These are phyloP conservation scores for Phalloptychus januarius DNA, from an alignment of 2,797 vertebrate genomes.

Conservation along the genomic window DNA sequence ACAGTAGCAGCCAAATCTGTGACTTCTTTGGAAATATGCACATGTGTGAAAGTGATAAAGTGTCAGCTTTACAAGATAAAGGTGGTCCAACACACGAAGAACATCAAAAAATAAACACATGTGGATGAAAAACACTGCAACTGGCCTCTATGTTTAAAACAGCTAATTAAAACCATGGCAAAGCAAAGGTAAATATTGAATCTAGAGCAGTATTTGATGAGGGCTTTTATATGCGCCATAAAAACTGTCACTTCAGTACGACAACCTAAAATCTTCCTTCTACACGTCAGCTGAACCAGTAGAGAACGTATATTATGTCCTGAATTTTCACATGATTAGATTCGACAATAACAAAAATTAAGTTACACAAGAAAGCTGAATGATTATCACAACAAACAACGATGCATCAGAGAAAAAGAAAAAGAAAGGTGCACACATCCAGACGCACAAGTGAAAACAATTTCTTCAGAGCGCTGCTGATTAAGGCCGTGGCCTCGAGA, in stretches of 20 bases:
- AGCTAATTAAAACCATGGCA: constrained; percentile 50
- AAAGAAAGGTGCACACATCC: constrained; percentile 9
- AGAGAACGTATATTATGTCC: constrained; percentile 34
- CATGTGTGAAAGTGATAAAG: constrained; percentile 41
- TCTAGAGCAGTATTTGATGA: constrained; percentile 70
- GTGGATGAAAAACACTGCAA: constrained; percentile 40
- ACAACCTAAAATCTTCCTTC: constrained; percentile 46
- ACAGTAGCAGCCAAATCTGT: constrained; percentile 69
- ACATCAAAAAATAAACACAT: constrained; percentile 49
- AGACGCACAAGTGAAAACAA: constrained; percentile 12
- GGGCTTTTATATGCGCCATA: constrained; percentile 74
- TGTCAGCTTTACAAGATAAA: not conserved
- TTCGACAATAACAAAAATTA: constrained; percentile 34
- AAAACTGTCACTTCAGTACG: constrained; percentile 67
- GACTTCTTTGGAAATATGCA: constrained; percentile 74
- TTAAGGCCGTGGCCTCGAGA: constrained; percentile 47
- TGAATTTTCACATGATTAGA: constrained; percentile 24
- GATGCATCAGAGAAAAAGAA: constrained; percentile 19
- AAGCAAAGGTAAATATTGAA: constrained; percentile 79
- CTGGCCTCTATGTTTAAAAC: constrained; percentile 41
- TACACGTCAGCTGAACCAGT: constrained; percentile 31
- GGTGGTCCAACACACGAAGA: not conserved
- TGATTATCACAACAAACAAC: constrained; percentile 49
- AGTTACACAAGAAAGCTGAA: constrained; percentile 37
- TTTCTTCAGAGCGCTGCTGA: constrained; percentile 47